phyloP scores from a whole-genome alignment of 2,797 vertebrate species.

The Lagothrix lagotricha region DNA sequence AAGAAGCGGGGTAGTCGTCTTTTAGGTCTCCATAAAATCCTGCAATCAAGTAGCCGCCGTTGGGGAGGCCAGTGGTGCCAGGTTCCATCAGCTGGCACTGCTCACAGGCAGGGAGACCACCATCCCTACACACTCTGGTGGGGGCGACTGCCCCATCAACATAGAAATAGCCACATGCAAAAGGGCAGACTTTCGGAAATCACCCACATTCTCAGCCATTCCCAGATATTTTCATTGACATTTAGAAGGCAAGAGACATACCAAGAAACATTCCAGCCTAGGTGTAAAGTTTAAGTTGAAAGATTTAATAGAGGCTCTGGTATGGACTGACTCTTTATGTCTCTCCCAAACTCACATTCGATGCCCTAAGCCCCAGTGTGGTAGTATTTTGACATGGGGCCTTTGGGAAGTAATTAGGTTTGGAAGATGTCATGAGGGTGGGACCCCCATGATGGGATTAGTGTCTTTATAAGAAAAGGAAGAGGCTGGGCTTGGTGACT shows the following conservation, averaged over 20 bases:
- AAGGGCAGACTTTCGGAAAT: neutral
- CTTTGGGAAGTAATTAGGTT: neutral
- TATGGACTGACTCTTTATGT: neutral
- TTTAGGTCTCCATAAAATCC: neutral
- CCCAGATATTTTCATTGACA: neutral
- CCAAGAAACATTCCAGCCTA: neutral
- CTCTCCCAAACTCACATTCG: neutral
- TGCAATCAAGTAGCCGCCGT: neutral
- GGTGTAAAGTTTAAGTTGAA: neutral
- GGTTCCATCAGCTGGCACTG: neutral
- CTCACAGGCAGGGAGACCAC: neutral
- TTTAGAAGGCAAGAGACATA: neutral
- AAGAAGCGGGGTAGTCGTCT: neutral
- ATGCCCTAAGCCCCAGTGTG: neutral
- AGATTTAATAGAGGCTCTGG: neutral
- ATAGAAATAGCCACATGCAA: neutral
- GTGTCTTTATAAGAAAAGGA: neutral
- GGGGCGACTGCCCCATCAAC: neutral
- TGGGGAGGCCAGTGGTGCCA: neutral
- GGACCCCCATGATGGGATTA: neutral
- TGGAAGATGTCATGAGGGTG: neutral
- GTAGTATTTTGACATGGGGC: neutral
- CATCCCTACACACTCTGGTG: accelerated
- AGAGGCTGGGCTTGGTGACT: neutral
- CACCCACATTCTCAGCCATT: neutral